Conservation (phyloP, 2,888 invertebrate genomes). For the Lasioglossum zephyrum region DNA sequence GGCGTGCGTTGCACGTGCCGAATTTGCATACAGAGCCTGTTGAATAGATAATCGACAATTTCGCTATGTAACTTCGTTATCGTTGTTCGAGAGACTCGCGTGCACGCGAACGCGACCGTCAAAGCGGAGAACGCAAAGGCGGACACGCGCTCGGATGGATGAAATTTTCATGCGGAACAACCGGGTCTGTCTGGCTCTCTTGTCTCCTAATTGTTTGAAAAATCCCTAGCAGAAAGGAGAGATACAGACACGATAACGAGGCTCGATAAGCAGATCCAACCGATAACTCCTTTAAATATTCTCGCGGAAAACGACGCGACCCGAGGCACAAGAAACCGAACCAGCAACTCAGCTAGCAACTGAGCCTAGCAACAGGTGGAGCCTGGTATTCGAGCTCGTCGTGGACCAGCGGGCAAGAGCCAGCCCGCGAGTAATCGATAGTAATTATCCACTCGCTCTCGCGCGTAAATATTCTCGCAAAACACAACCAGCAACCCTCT, state of each 20-base stretch:
- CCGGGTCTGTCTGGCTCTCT: neutral
- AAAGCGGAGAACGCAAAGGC: constrained; percentile 5
- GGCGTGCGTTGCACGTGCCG: constrained; percentile 27
- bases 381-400: constrained; percentile 49
- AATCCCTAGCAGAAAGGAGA: neutral
- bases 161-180: constrained; percentile 8
- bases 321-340: constrained; percentile 18
- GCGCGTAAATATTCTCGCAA: constrained; percentile 60
- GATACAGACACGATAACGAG: neutral
- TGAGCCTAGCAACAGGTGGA: constrained; percentile 70
- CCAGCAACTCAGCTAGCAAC: neutral
- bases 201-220: neutral
- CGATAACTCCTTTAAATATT: constrained; percentile 1
- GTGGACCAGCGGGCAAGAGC: constrained; percentile 44
- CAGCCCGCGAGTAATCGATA: constrained; percentile 60
- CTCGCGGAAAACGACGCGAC: constrained; percentile 1
- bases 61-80: constrained; percentile 42
- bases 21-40: constrained; percentile 56
- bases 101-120: constrained; percentile 19
- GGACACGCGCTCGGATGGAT: neutral
- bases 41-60: constrained; percentile 48
- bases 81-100: constrained; percentile 28
- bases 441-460: constrained; percentile 62
- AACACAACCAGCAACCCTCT: constrained; percentile 21
- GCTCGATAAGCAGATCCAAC: neutral